Base-by-base conservation (phyloP, 2,888 invertebrate species). In the Dilophus febrilis region DNA sequence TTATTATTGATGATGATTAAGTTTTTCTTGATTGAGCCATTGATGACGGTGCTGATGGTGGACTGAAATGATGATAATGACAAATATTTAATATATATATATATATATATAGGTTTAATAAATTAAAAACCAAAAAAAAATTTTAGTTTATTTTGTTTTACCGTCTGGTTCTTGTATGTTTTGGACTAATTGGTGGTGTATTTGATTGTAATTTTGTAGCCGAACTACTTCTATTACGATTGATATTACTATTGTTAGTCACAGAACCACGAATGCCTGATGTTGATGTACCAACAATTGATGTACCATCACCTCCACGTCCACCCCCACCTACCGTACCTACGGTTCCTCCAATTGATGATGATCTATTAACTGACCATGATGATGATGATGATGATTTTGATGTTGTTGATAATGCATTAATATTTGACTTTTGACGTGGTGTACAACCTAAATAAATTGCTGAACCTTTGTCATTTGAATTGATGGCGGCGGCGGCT, bases 171-270 rank as follows among this genome's bases (percentile, higher is more conserved):
- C 72, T 72, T n/a, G n/a, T n/a, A 44, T 76, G 75, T 37, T 76
- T 72, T 17, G 84, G 84, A 29, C 83, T 81, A 29, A 74, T 68
- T 36, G 84, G 82, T 35, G 84, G 84, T 32, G 81, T 83, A 28
- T 73, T 64, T 40, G 73, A 70, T 1, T 83, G 84, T 13, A 83
- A 80, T 30, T 70, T 68, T 14, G 82, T 82, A 31, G 83, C 82
- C 12, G 83, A 81, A 16, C 34, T 14, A 14, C 38, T 30, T 8
- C 22, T 16, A 6, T 22, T 11, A 7, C 19, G 22, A 13, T 22
- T 7, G 14, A n/a, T 35, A 10, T 19, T 22, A 13, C 19, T 13
- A 22, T 22, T 13, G 11, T 32, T 32, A 14, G 11, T 27, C 6
- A 10, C 8, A 14, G 35, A 35, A 3, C 26, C 13, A 11, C 11